These are phyloP conservation scores for Drosophila rubida DNA, from an alignment of 2,888 invertebrate genomes.

Conservation along the genomic window DNA sequence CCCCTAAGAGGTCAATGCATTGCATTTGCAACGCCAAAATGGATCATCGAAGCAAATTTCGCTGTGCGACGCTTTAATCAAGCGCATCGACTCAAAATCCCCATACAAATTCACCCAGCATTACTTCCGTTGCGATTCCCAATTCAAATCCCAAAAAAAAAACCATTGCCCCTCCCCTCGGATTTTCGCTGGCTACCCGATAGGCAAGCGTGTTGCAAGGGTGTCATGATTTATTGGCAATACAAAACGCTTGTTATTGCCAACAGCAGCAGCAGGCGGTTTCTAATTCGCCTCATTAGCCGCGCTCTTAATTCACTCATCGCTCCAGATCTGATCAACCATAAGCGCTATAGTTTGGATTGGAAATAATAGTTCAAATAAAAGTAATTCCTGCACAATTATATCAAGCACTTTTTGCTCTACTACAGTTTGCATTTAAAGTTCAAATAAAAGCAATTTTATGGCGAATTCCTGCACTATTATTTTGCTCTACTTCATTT, in stretches of 20 bases:
- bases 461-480: too few species aligned
- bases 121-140: constrained; percentile 5
- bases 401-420: too few species aligned
- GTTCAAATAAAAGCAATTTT: too few species aligned
- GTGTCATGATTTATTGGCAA: not conserved
- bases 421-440: too few species aligned
- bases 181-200: not conserved
- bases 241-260: not conserved
- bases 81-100: constrained; percentile 13
- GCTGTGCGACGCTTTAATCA: constrained; percentile 11
- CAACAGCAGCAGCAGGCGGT: not conserved
- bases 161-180: not conserved
- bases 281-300: not conserved
- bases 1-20: constrained; percentile 44
- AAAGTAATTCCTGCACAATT: too few species aligned
- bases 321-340: not conserved
- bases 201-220: not conserved
- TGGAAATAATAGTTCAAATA: too few species aligned
- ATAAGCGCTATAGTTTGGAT: not conserved
- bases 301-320: not conserved
- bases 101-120: constrained; percentile 11
- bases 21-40: constrained; percentile 44
- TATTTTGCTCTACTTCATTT: too few species aligned
- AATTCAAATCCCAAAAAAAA: too few species aligned
- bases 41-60: constrained; percentile 27